Evolutionary conservation across 2,797 vertebrate species (phyloP), one percentile per base, ranked within the genome.

Genomic region (Enteromius mattozi): DNA sequence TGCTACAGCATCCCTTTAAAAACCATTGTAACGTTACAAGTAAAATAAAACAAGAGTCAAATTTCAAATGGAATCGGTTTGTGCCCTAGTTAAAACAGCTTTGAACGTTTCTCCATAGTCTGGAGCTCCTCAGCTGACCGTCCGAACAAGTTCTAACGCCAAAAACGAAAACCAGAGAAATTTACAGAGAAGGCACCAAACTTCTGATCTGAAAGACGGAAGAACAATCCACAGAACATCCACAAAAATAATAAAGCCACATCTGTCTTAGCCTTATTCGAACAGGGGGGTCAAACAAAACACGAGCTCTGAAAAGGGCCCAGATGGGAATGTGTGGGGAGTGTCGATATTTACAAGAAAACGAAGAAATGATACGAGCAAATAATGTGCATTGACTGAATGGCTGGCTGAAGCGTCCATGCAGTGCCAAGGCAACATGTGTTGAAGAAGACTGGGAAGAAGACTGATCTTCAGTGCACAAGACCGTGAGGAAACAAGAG

Each of bases 121-220:
- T 77, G 33, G 59, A 78, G 40, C 45, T 68, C 42, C 63, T 80
- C 78, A 54, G 59, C 59, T 78, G 59, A 78, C 56, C 9, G 7
- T 66, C 59, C 45, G 54, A 14, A 56, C 79, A 72, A 79, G 51
- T 65, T 75, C 54, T 40, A 42, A 83, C 47, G 0, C 27, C 33
- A 19, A 77, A 59, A 59, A 59, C 54, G 45, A 75, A 35, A 21
- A 27, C 24, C 24, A 45, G 49, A 79, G n/a, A 54, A 27, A 85
- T 88, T 91, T 86, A 88, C 92, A 91, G 87, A 82, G 91, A 95
- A 95, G 93, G 94, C 94, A 95, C 92, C 93, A 93, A 92, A 92
- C 92, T 78, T 81, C 87, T 87, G 86, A 82, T 86, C 81, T 88
- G 88, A 61, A 78, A 69, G 12, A 69, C 3, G 7, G 78, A 80